Conservation (phyloP, 30 jellyfish, hydroid and myxozoan species). For the Mastigias papua region DNA sequence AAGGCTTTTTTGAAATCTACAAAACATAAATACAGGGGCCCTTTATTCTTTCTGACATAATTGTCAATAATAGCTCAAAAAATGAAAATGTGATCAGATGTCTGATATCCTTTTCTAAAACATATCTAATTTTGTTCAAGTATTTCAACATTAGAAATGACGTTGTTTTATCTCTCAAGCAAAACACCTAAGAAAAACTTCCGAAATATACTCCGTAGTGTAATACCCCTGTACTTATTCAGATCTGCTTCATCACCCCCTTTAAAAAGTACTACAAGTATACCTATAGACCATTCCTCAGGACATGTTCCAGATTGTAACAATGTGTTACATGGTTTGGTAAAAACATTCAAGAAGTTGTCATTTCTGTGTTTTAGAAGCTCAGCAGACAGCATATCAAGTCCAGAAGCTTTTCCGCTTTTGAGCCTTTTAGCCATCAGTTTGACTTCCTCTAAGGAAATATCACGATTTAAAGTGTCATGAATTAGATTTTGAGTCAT, state of each 20-base stretch:
- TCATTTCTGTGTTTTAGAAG: not conserved
- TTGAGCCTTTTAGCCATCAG: conserved; percentile 2
- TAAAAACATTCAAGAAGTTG: not conserved
- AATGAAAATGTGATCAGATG: too few species aligned
- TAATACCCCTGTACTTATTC: conserved; percentile 30
- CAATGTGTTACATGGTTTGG: not conserved
- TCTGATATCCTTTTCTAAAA: conserved; percentile 35
- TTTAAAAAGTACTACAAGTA: not conserved
- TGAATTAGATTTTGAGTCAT: conserved; percentile 10
- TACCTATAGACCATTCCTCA: conserved; percentile 22
- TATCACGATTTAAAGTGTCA: not conserved
- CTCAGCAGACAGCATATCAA: conserved; percentile 3
- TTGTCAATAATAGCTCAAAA: conserved; percentile 32
- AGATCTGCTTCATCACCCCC: conserved; percentile 10
- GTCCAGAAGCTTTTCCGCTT: conserved; percentile 25
- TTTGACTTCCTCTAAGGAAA: conserved; percentile 30
- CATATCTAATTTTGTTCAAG: conserved; percentile 20
- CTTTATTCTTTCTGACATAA: conserved; percentile 10
- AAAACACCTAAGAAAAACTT: conserved; percentile 5
- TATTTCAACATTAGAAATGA: not conserved
- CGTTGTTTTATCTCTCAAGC: not conserved
- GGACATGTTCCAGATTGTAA: conserved; percentile 1
- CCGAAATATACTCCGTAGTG: conserved; percentile 12
- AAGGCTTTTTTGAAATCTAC: conserved; percentile 17
- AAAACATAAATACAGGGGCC: not conserved